Evolutionary conservation across 2,888 invertebrate species (phyloP).

Genomic region (Falcaria lacertinaria): DNA sequence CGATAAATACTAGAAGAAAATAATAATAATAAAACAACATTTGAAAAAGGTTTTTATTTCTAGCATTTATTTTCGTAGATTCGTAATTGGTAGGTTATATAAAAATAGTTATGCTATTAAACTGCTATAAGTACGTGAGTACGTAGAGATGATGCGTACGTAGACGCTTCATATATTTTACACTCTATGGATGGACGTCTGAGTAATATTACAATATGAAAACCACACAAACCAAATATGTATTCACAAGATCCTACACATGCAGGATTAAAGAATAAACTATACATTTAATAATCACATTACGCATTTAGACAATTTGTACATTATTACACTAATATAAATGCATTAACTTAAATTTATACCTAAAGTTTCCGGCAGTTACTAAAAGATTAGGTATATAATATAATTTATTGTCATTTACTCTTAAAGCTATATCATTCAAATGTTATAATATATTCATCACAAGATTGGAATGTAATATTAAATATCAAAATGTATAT

Average conservation of each 20-base stretch:
- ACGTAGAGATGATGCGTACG: too few relatives aligned
- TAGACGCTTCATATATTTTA: constrained; percentile 28
- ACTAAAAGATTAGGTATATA: constrained; percentile 12
- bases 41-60: background rate
- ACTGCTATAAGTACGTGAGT: constrained; percentile 17
- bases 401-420: constrained; percentile 42
- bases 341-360: constrained; percentile 58
- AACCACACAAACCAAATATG: constrained; percentile 32
- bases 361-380: constrained; percentile 37
- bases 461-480: constrained; percentile 35
- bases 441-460: constrained; percentile 10
- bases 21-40: background rate
- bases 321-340: constrained; percentile 67
- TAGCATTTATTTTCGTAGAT: too few relatives aligned
- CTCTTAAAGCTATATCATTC: constrained; percentile 33
- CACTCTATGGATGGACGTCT: constrained; percentile 50
- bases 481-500: constrained; percentile 19
- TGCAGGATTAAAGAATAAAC: constrained; percentile 9
- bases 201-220: constrained; percentile 29
- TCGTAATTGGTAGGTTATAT: too few relatives aligned
- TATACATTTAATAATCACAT: constrained; percentile 57
- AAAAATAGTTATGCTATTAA: constrained; percentile 43
- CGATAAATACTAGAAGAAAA: background rate
- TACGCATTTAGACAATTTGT: constrained; percentile 68
- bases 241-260: constrained; percentile 30